A percentile compares a stretch with the other conserved stretches of the same genome.
phyloP scores from a whole-genome alignment of 2,888 invertebrate species.

The Drosophila nr. perissopoda region DNA sequence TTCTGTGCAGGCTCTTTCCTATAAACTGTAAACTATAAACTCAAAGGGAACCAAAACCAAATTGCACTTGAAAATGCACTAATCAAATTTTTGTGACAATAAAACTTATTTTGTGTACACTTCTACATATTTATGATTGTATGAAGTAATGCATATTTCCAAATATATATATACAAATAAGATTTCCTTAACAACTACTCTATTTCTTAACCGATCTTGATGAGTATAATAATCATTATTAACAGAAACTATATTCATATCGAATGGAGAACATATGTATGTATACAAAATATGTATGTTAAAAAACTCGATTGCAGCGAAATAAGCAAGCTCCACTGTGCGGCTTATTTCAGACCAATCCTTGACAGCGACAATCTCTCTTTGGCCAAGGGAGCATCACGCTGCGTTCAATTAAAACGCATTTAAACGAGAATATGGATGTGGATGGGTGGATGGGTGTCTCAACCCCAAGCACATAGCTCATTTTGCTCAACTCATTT shows the following conservation, averaged over 20 bases:
- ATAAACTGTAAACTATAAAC: too few relatives aligned
- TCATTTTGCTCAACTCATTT: slow-evolving; percentile 64
- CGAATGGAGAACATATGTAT: neutral
- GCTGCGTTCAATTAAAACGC: slow-evolving; percentile 81
- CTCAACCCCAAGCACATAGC: slow-evolving; percentile 25
- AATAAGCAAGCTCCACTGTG: slow-evolving; percentile 2
- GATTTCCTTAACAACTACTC: neutral
- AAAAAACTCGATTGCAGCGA: neutral
- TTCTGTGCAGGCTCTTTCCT: too few relatives aligned
- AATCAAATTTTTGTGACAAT: neutral
- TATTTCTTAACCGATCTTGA: neutral
- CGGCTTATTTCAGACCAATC: neutral
- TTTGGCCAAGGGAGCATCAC: slow-evolving; percentile 32
- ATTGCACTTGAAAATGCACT: neutral
- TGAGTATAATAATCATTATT: neutral
- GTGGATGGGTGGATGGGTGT: slow-evolving; percentile 2
- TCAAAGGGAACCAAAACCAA: too few relatives aligned
- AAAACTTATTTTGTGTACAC: neutral
- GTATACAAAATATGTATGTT: too few relatives aligned
- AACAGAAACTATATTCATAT: neutral
- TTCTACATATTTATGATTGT: too few relatives aligned
- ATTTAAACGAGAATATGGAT: slow-evolving; percentile 63
- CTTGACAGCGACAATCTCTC: slow-evolving; percentile 14
- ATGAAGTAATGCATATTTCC: too few relatives aligned
- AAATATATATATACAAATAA: too few relatives aligned